Evolutionary conservation across 1,140 invertebrate genomes (phyloP).

Genomic region (Drosophila kurseongensis): DNA sequence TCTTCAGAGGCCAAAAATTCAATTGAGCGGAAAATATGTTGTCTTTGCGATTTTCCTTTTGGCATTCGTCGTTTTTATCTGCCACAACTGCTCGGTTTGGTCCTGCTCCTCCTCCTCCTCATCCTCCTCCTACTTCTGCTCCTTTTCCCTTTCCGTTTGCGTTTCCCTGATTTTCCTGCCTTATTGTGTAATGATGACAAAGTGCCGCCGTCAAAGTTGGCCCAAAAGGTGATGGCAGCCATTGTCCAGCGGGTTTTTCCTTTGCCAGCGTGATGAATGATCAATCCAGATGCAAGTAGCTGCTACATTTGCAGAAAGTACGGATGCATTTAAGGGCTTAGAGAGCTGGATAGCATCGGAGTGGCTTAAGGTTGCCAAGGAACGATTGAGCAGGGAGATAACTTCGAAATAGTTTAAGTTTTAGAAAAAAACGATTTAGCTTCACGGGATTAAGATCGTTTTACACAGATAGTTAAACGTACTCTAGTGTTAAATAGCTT

Average conservation of each 20-base stretch:
- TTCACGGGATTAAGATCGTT: not conserved
- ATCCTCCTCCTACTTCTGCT: slow-evolving; percentile 27
- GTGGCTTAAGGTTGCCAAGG: slow-evolving; percentile 5
- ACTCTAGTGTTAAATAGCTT: no score
- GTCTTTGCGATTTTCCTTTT: slow-evolving; percentile 78
- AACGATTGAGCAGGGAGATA: slow-evolving; percentile 7
- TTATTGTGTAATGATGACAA: slow-evolving; percentile 81
- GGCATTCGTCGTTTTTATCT: slow-evolving; percentile 48
- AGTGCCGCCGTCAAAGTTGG: slow-evolving; percentile 62
- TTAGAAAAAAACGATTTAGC: not conserved
- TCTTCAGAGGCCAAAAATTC: slow-evolving; percentile 74
- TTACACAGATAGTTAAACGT: not conserved
- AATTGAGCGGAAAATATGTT: slow-evolving; percentile 82
- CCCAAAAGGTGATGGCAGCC: slow-evolving; percentile 60
- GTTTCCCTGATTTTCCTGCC: slow-evolving; percentile 25
- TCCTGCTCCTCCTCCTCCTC: slow-evolving; percentile 23
- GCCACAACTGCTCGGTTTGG: slow-evolving; percentile 46
- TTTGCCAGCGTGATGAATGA: slow-evolving; percentile 26
- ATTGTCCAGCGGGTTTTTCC: slow-evolving; percentile 23
- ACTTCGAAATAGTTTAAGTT: not conserved
- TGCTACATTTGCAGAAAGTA: slow-evolving; percentile 4
- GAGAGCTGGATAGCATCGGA: slow-evolving; percentile 12
- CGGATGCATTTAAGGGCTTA: slow-evolving; percentile 32
- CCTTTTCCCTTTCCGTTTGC: slow-evolving; percentile 7
- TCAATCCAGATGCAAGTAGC: slow-evolving; percentile 21